A percentile compares a stretch with the other conserved stretches of the same genome.
phyloP scores from a whole-genome alignment of 2,113 vertebrate genomes.

The Ailuropoda melanoleuca region DNA sequence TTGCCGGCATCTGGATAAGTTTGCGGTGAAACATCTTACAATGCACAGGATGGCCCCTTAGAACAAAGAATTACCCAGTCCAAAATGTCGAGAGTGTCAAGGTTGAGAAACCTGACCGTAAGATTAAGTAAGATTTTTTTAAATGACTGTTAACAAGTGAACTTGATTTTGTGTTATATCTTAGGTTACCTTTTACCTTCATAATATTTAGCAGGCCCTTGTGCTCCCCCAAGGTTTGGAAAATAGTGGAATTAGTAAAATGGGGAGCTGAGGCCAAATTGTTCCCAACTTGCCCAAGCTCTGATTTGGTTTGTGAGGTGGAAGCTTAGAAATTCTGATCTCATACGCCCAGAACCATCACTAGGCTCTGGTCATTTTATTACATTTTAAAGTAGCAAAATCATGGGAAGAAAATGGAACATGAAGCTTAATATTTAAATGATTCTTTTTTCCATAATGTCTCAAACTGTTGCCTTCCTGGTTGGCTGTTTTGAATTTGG shows the following conservation, averaged over 20 bases:
- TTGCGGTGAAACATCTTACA: not conserved
- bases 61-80: not conserved
- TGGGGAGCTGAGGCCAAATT: not conserved
- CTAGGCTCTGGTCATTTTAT: not conserved
- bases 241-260: not conserved
- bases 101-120: not conserved
- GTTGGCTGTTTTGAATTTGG: not conserved
- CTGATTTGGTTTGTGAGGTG: not conserved
- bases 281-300: not conserved
- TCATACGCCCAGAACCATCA: not conserved
- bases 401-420: not conserved
- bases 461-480: not conserved
- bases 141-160: slow-evolving; percentile 16
- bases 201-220: not conserved
- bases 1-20: not conserved
- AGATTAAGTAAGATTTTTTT: not conserved
- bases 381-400: slow-evolving; percentile 11
- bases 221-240: not conserved
- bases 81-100: not conserved
- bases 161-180: not conserved
- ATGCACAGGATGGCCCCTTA: not conserved
- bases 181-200: not conserved
- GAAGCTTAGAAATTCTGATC: slow-evolving; percentile 31
- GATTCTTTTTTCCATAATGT: not conserved
- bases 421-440: not conserved